phyloP scores from a whole-genome alignment of 2,797 vertebrate genomes.

The Hydrophis major region DNA sequence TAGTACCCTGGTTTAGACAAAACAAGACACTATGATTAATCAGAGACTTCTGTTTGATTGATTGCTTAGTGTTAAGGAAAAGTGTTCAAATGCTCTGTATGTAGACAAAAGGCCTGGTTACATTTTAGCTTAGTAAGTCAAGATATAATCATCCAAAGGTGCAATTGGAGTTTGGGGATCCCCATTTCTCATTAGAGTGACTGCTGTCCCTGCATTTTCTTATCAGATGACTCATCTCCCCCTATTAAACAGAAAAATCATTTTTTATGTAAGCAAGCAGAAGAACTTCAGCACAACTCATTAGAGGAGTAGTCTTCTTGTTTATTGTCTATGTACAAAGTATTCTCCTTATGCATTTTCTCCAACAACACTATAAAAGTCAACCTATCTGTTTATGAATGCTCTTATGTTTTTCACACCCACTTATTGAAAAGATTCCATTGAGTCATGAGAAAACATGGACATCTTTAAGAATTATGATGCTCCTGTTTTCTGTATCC shows the following conservation, averaged over 20 bases:
- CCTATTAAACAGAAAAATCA: neutral
- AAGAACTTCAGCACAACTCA: neutral
- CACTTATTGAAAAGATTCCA: conserved; percentile 6
- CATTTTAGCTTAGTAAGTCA: neutral
- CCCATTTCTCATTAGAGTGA: neutral
- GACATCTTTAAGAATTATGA: conserved; percentile 25
- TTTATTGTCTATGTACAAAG: too few species aligned
- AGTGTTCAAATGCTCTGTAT: neutral
- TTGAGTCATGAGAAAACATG: neutral
- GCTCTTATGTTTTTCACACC: conserved; percentile 1
- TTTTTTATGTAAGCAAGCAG: conserved; percentile 8
- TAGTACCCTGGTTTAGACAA: neutral
- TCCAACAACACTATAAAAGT: neutral
- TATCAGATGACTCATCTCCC: neutral
- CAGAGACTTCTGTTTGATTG: neutral
- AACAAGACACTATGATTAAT: neutral
- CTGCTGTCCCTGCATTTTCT: neutral
- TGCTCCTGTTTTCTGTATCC: conserved; percentile 23
- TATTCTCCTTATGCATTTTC: neutral
- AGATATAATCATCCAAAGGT: neutral
- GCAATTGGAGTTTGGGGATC: neutral
- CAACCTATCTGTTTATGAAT: accelerated
- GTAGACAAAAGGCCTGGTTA: neutral
- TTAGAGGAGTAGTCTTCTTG: neutral
- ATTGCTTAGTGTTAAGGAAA: neutral